Percentiles rank a stretch among this genome's conserved stretches.
Evolutionary conservation across 64 coral and sea anemone species (phyloP).

Genomic region (Montipora efflorescens): DNA sequence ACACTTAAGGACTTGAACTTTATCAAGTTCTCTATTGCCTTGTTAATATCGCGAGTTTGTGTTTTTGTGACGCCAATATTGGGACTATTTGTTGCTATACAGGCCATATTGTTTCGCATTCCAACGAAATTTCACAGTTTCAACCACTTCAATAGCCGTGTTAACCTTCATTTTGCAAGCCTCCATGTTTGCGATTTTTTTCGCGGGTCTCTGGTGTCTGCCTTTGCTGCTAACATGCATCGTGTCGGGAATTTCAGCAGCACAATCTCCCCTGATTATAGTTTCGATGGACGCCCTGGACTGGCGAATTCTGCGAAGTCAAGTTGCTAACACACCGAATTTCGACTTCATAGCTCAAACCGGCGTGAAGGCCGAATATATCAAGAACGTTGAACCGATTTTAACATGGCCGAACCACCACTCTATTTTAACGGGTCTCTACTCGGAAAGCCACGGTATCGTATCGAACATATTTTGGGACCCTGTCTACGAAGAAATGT

Average conservation of each 20-base stretch:
- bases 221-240: neutral
- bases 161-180: neutral
- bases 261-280: conserved; percentile 47
- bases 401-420: conserved; percentile 80
- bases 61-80: neutral
- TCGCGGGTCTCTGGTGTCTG: neutral
- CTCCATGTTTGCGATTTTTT: neutral
- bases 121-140: neutral
- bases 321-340: conserved; percentile 47
- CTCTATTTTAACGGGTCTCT: conserved; percentile 74
- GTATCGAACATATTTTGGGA: conserved; percentile 87
- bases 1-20: neutral
- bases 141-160: neutral
- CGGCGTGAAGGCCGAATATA: conserved; percentile 71
- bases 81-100: neutral
- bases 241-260: neutral
- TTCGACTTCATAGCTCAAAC: conserved; percentile 74
- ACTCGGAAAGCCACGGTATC: conserved; percentile 85
- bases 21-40: neutral
- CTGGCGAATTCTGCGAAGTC: conserved; percentile 59
- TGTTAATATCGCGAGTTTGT: neutral
- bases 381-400: conserved; percentile 61
- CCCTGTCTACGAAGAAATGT: conserved; percentile 74
- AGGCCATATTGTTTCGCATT: neutral
- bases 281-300: conserved; percentile 78